Evolutionary conservation across 1,140 invertebrate species (phyloP), one percentile per base, ranked within the genome.

Genomic region (Telenomus remus): DNA sequence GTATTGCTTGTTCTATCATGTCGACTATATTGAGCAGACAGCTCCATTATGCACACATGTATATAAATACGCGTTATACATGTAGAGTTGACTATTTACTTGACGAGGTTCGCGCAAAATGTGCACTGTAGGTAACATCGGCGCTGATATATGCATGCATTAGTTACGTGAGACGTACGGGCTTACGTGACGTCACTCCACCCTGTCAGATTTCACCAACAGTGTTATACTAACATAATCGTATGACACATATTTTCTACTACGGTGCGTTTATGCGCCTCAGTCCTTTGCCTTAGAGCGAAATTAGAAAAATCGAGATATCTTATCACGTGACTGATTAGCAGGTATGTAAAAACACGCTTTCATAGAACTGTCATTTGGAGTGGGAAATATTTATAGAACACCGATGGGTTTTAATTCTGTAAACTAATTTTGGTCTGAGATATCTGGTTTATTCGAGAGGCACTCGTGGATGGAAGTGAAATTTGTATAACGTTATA

Each of bases 111-210:
- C 72, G 77, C 72, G 60, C 77, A 76, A 79, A 76, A 79, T 79
- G 72, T 79, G 77, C 77, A 76, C 77, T 76, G 77, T 79, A 76
- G 72, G 77, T 79, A 79, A 79, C 77, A 79, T 79, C 77, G 77
- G 72, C 77, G 78, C 63, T 84, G 82, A 82, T 84, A 80, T 82
- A 82, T 82, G 82, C 79, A 80, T 80, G 77, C 82, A 84, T 84
- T 82, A 81, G 81, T 82, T 84, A 84, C 79, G 78, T 75, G 81
- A 82, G 81, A 83, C 79, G 79, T 81, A 83, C 76, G 80, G 80
- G 80, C 71, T 76, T 79, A 76, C 70, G 76, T 77, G 79, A 76
- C 82, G 80, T 81, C 81, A 80, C 74, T 81, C 78, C 68, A 73
- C 70, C 61, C 79, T 80, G 78, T 82, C 73, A 81, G 81, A 82